Evolutionary conservation across 2,888 invertebrate genomes (phyloP).

Genomic region (Noctua pronuba): DNA sequence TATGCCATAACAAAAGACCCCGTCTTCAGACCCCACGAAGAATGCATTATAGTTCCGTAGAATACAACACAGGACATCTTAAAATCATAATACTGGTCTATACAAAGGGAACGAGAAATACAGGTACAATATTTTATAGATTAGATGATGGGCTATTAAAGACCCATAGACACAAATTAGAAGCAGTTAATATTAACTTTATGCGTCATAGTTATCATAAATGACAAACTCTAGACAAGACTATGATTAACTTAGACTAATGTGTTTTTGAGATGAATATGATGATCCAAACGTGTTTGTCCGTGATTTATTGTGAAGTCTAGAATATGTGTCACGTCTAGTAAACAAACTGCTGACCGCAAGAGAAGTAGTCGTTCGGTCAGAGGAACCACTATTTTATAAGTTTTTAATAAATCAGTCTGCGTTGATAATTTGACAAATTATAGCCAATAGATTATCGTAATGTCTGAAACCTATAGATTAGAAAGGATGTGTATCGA

Average conservation of each 20-base stretch:
- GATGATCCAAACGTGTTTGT: conserved; percentile 32
- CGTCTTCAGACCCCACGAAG: background rate
- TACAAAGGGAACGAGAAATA: conserved; percentile 25
- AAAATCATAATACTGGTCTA: conserved; percentile 4
- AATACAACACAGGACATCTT: background rate
- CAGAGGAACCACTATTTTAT: background rate
- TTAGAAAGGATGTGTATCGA: background rate
- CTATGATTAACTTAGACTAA: conserved; percentile 29
- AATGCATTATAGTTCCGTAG: background rate
- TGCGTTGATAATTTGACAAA: background rate
- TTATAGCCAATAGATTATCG: background rate
- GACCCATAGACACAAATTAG: conserved; percentile 1
- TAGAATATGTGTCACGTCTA: conserved; percentile 12
- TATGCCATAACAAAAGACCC: conserved; percentile 3
- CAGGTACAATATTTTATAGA: conserved; percentile 18
- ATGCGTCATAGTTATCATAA: conserved; percentile 13
- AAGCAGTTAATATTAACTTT: conserved; percentile 6
- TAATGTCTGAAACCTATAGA: background rate
- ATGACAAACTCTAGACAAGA: conserved; percentile 9
- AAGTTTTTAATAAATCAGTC: background rate
- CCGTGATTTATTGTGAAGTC: conserved; percentile 15
- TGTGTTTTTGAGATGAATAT: conserved; percentile 15
- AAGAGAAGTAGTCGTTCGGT: conserved; percentile 6
- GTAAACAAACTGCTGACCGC: conserved; percentile 29
- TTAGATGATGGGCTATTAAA: conserved; percentile 2